Conservation (phyloP, 2,888 invertebrate species). For the Drosophila gaucha region DNA sequence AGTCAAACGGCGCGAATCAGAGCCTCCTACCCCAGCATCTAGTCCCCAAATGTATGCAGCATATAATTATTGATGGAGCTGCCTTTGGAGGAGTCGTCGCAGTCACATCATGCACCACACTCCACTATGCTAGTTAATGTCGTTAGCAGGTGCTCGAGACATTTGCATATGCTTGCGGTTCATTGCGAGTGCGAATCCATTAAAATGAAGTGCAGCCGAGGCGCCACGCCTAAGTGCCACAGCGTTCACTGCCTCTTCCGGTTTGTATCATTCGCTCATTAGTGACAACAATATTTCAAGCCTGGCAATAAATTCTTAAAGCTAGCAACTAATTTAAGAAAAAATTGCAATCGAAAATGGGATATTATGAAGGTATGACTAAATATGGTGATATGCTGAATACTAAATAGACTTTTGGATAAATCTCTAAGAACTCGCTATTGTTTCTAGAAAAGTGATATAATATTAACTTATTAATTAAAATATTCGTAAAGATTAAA, state of each 20-base stretch:
- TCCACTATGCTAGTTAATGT: conserved; percentile 72
- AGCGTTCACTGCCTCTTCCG: conserved; percentile 2
- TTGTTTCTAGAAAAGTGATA: neutral
- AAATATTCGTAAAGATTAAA: neutral
- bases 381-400: conserved; percentile 2
- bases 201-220: conserved; percentile 67
- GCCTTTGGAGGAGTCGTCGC: conserved; percentile 16
- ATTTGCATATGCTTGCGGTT: conserved; percentile 79
- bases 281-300: conserved; percentile 64
- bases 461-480: too few relatives aligned
- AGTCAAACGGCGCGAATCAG: conserved; percentile 65
- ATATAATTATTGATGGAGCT: conserved; percentile 78
- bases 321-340: conserved; percentile 13
- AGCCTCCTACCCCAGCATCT: conserved; percentile 9
- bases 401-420: conserved; percentile 13
- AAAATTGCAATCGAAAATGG: conserved; percentile 40
- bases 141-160: conserved; percentile 79
- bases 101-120: conserved; percentile 9
- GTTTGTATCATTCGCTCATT: conserved; percentile 70
- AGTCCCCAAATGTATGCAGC: conserved; percentile 67
- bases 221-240: conserved; percentile 9
- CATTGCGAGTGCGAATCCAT: conserved; percentile 79
- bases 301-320: conserved; percentile 62
- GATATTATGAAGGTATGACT: neutral
- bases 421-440: neutral